Percentiles rank a stretch among this genome's conserved stretches.
Conservation (phyloP, 2,113 vertebrate species). For the Podarcis muralis region DNA sequence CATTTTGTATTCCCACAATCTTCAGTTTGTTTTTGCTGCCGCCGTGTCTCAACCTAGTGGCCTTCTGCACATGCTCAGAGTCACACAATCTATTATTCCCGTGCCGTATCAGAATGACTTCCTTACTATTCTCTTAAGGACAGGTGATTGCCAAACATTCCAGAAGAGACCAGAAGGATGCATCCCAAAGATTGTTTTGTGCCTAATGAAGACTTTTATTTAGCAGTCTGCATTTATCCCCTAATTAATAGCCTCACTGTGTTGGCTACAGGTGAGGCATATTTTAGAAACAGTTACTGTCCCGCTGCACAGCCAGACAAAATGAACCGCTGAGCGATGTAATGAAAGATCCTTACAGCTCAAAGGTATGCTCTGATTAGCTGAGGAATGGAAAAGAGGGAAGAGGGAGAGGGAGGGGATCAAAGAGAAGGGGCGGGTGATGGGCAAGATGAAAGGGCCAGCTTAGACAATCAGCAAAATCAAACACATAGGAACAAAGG, state of each 20-base stretch:
- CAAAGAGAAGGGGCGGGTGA: not conserved
- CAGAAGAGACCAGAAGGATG: not conserved
- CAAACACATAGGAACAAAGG: no score
- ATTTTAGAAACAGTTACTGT: slow-evolving; percentile 6
- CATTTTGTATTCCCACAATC: not conserved
- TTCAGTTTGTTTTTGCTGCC: not conserved
- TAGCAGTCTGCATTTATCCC: not conserved
- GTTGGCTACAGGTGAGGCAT: slow-evolving; percentile 8
- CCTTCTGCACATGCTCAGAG: not conserved
- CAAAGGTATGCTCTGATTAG: not conserved
- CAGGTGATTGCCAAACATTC: not conserved
- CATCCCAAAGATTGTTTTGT: not conserved
- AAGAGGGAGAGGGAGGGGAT: not conserved
- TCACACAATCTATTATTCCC: not conserved
- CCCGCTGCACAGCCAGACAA: not conserved
- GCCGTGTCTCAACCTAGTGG: not conserved
- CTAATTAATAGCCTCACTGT: slow-evolving; percentile 8
- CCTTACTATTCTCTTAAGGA: not conserved
- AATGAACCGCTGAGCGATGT: not conserved
- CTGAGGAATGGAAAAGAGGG: not conserved
- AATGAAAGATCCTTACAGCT: not conserved
- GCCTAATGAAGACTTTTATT: slow-evolving; percentile 5
- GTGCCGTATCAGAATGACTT: not conserved
- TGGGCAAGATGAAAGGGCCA: not conserved
- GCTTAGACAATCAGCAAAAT: not conserved